These are phyloP conservation scores for Misgurnus mizolepis DNA, from an alignment of 2,113 vertebrate species.

Conservation along the genomic window DNA sequence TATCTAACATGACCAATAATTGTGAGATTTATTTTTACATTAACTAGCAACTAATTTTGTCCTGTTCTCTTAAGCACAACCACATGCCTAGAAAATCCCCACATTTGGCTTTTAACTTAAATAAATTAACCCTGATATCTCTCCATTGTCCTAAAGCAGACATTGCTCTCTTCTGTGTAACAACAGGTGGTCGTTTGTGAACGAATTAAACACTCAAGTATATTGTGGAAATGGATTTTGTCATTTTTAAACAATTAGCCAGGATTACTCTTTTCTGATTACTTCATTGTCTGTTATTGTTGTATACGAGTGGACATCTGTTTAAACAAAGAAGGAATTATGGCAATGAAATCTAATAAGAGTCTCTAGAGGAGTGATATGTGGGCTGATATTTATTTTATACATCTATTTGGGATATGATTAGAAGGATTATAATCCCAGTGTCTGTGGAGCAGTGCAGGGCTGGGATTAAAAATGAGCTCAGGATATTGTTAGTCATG, in stretches of 20 bases:
- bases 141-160: conserved; percentile 53
- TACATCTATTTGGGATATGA: conserved; percentile 58
- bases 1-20: too few species aligned
- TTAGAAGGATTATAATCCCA: conserved; percentile 63
- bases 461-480: conserved; percentile 66
- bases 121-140: conserved; percentile 47
- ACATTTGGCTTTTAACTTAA: conserved; percentile 32
- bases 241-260: conserved; percentile 33
- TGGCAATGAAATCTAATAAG: conserved; percentile 61
- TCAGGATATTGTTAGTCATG: conserved; percentile 51
- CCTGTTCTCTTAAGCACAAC: conserved; percentile 11
- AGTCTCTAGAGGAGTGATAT: conserved; percentile 56
- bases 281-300: conserved; percentile 62
- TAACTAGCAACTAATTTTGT: conserved; percentile 13
- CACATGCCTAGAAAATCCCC: conserved; percentile 29
- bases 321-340: conserved; percentile 74
- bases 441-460: conserved; percentile 54
- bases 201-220: conserved; percentile 42
- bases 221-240: conserved; percentile 35
- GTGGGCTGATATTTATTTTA: conserved; percentile 57
- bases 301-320: conserved; percentile 71
- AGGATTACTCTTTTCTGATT: conserved; percentile 4
- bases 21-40: too few species aligned
- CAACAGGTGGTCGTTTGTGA: conserved; percentile 57
- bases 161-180: conserved; percentile 38